Conservation (phyloP, 2,888 invertebrate species). For the Thecocarcelia acutangulata region DNA sequence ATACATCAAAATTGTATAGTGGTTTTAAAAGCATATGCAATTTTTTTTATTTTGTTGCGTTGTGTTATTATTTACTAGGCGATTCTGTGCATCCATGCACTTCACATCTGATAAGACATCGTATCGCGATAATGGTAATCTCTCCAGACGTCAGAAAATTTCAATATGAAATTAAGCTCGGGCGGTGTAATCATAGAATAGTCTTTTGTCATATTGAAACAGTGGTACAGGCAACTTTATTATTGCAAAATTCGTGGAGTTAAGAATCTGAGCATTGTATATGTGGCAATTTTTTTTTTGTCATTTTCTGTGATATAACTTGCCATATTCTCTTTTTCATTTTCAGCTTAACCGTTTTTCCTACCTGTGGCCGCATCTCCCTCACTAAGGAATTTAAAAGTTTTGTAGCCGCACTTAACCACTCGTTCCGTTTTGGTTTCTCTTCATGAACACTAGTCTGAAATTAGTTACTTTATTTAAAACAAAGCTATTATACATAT, state of each 20-base stretch:
- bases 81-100: too few relatives aligned
- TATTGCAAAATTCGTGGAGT: conserved; percentile 46
- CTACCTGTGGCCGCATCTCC: conserved; percentile 18
- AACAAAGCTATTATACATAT: too few relatives aligned
- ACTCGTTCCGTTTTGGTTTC: conserved; percentile 15
- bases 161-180: conserved; percentile 49
- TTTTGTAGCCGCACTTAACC: conserved; percentile 15
- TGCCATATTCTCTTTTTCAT: conserved; percentile 24
- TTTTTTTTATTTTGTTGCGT: too few relatives aligned
- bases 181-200: conserved; percentile 15
- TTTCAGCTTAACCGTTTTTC: conserved; percentile 14
- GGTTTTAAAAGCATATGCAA: too few relatives aligned
- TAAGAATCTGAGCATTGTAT: conserved; percentile 26
- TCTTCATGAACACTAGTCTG: too few relatives aligned
- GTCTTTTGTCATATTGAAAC: conserved; percentile 44
- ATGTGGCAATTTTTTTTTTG: background rate
- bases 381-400: conserved; percentile 25
- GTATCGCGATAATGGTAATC: too few relatives aligned
- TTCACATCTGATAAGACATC: too few relatives aligned
- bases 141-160: too few relatives aligned
- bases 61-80: too few relatives aligned
- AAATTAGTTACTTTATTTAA: too few relatives aligned
- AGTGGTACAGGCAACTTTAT: conserved; percentile 43
- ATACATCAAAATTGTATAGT: too few relatives aligned
- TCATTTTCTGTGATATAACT: conserved; percentile 19